Evolutionary conservation across 2,888 invertebrate genomes (phyloP).

Genomic region (Sphecodes monilicornis): DNA sequence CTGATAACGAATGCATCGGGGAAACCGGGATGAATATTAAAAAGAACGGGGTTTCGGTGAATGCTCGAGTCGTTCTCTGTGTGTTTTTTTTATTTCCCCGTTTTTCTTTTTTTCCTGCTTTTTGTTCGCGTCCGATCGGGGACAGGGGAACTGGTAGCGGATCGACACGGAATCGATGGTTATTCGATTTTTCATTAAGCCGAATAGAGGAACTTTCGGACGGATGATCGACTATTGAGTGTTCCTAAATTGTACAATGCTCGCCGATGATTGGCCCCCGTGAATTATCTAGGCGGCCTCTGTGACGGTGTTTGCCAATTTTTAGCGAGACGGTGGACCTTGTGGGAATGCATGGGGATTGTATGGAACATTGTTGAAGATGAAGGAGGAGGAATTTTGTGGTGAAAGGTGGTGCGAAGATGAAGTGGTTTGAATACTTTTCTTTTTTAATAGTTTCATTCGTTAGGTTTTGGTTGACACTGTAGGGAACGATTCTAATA

Average conservation of each 20-base stretch:
- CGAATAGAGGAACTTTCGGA: not conserved
- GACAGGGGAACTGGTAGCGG: not conserved
- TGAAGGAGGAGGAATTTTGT: too few relatives aligned
- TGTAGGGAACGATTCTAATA: too few relatives aligned
- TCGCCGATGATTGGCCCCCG: not conserved
- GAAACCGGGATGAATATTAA: constrained; percentile 40
- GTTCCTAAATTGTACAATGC: not conserved
- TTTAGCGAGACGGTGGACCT: not conserved
- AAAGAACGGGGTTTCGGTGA: constrained; percentile 16
- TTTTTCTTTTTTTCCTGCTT: not conserved
- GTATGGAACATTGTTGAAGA: not conserved
- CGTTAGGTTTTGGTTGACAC: too few relatives aligned
- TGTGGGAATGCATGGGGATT: too few relatives aligned
- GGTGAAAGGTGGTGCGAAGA: too few relatives aligned
- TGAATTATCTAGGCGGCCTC: not conserved
- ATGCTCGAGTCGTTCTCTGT: not conserved
- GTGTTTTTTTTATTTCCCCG: not conserved
- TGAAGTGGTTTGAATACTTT: not conserved
- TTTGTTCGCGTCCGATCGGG: not conserved
- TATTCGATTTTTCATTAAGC: constrained; percentile 8
- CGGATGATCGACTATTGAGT: not conserved
- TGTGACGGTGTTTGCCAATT: not conserved
- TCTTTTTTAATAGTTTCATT: not conserved
- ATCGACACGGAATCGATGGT: not conserved
- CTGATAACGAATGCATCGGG: constrained; percentile 46